Conservation (phyloP, 2,113 vertebrate genomes). For the Prinia subflava region DNA sequence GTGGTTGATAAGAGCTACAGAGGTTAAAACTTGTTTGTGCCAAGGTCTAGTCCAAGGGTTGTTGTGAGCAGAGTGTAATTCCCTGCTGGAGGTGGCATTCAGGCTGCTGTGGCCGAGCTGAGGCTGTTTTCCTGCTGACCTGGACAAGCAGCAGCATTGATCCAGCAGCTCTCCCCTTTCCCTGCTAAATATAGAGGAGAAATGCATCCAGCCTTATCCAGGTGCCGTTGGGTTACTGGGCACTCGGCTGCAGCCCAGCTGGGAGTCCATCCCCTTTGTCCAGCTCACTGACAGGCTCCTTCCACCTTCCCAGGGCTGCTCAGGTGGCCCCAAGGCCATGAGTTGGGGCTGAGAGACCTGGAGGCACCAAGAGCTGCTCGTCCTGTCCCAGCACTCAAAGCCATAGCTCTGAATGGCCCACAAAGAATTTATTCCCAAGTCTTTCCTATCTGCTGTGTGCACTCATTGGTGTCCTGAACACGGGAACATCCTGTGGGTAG, state of each 20-base stretch:
- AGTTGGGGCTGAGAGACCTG: background rate
- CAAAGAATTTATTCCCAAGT: background rate
- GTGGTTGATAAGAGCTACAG: background rate
- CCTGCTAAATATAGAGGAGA: constrained; percentile 22
- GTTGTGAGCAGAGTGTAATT: background rate
- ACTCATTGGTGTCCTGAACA: background rate
- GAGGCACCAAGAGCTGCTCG: background rate
- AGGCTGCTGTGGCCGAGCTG: background rate
- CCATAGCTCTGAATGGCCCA: background rate
- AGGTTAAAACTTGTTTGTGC: fast-evolving
- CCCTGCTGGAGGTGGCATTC: background rate
- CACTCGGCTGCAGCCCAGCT: background rate
- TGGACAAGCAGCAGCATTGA: background rate
- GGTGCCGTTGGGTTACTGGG: background rate
- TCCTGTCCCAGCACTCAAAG: background rate
- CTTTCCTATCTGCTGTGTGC: background rate
- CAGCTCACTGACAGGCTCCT: background rate
- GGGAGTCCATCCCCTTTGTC: background rate
- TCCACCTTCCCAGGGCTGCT: background rate
- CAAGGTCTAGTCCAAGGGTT: constrained; percentile 36
- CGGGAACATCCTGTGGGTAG: background rate
- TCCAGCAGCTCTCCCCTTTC: background rate
- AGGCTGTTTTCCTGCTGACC: background rate
- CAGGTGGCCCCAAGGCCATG: fast-evolving
- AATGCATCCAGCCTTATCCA: background rate